Evolutionary conservation across 2,888 invertebrate genomes (phyloP), one percentile per base, ranked within the genome.

Genomic region (Torymus texanus): DNA sequence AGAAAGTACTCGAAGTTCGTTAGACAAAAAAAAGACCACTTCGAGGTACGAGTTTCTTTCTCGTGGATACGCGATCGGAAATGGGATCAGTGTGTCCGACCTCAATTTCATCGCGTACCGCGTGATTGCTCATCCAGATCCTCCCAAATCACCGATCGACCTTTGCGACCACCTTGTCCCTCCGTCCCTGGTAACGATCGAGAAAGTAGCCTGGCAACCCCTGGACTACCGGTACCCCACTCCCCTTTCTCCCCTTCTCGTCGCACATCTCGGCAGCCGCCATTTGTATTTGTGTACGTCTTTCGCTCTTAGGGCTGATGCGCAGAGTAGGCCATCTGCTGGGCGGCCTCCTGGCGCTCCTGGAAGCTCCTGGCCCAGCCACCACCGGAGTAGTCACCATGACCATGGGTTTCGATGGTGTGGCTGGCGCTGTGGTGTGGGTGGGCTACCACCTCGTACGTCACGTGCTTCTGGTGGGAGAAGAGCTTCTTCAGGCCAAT

Each of bases 401-500:
- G 88, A 14, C 90, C 89, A 55, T 90, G 87, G 72, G 86, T 88
- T 71, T 90, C 89, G 85, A 88, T 88, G 62, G 88, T 87, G 82
- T 92, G 92, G 56, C 92, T 92, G 84, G 92, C 91, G 59, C 92
- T 91, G 84, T 94, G 93, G 81, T 94, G 94, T 0, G 93, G 93
- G 85, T 95, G 94, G 2, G 95, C 94, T 53, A 95, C 95, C 1
- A 95, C 94, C 88, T 95, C 95, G 87, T 95, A 95, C 0, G 94
- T 95, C 51, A 96, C 94, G 90, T 94, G 93, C 83, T 93, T 94
- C 84, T 93, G 95, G 87, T 94, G 94, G 70, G 94, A 94, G 90
- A 96, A 94, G 61, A 97, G 91, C 86, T 96, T 96, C 92, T 96
- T 96, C 86, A 96, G 88, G 53, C 96, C 96, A 83, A 96, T 95